These are phyloP conservation scores for Apis dorsata DNA, from an alignment of 1,140 invertebrate species.

Conservation along the genomic window DNA sequence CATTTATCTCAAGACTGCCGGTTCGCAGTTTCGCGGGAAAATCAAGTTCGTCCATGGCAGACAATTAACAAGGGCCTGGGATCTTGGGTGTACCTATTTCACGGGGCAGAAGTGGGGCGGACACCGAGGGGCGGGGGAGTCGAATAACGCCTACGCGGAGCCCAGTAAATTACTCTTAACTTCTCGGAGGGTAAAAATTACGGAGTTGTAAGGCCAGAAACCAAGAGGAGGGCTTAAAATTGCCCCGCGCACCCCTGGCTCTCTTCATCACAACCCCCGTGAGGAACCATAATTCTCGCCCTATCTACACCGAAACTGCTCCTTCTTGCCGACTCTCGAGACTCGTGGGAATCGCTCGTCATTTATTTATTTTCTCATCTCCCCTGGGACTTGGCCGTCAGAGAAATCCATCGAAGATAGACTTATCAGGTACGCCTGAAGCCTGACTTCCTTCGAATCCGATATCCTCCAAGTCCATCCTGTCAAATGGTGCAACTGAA, in stretches of 20 bases:
- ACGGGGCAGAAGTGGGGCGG: background rate
- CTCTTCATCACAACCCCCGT: constrained; percentile 52
- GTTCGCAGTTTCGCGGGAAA: constrained; percentile 49
- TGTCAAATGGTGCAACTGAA: background rate
- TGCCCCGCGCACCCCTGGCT: constrained; percentile 6
- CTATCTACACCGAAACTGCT: constrained; percentile 75
- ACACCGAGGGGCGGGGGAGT: background rate
- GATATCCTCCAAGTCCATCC: background rate
- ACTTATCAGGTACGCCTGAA: background rate
- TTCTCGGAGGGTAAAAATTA: constrained; percentile 78
- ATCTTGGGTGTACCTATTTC: constrained; percentile 31
- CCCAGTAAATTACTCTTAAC: constrained; percentile 79
- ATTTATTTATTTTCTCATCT: constrained; percentile 76
- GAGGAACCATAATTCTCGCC: constrained; percentile 75
- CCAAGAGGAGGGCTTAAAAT: constrained; percentile 66
- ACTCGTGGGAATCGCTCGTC: constrained; percentile 72
- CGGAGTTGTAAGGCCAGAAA: constrained; percentile 74
- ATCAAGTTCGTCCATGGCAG: constrained; percentile 64
- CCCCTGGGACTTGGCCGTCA: constrained; percentile 63
- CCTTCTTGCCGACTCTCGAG: constrained; percentile 52
- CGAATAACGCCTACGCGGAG: constrained; percentile 69
- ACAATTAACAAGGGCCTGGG: constrained; percentile 62
- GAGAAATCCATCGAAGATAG: constrained; percentile 53
- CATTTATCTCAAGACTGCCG: constrained; percentile 52
- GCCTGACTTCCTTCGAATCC: background rate